Evolutionary conservation across 2,797 vertebrate species (phyloP).

Genomic region (Sebastes elongatus): DNA sequence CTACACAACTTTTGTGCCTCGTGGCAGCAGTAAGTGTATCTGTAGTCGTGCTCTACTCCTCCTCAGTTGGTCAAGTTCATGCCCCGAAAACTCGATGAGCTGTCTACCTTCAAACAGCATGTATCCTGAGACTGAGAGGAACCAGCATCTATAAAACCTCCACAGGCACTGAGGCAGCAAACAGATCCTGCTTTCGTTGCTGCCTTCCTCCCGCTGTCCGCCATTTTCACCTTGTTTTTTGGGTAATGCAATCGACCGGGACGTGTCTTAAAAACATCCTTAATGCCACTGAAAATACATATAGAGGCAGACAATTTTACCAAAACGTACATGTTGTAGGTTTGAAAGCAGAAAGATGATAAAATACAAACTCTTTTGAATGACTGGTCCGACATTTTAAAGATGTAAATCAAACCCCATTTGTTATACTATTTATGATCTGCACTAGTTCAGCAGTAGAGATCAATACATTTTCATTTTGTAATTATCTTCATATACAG

Average conservation of each 20-base stretch:
- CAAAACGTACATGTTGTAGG: background rate
- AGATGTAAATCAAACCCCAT: no score
- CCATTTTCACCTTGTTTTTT: background rate
- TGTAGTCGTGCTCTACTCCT: background rate
- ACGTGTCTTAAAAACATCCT: background rate
- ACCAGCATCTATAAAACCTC: slow-evolving; percentile 18
- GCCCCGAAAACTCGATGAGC: slow-evolving; percentile 29
- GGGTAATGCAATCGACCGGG: background rate
- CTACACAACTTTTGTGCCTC: background rate
- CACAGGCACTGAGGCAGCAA: slow-evolving; percentile 7
- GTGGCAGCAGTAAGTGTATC: slow-evolving; percentile 7
- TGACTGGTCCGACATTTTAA: fast-evolving
- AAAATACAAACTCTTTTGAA: background rate
- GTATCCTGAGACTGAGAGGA: slow-evolving; percentile 3
- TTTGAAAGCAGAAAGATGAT: background rate
- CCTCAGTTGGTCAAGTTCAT: slow-evolving; percentile 24
- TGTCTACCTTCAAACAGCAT: slow-evolving; percentile 28
- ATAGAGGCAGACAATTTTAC: background rate
- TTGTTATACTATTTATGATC: background rate
- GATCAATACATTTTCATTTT: background rate
- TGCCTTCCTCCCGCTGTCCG: background rate
- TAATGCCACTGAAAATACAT: background rate
- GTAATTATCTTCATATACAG: background rate
- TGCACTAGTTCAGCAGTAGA: background rate
- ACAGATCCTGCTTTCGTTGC: background rate